Percentiles rank a stretch among this genome's conserved stretches.
phyloP scores from a whole-genome alignment of 2,888 invertebrate species.

The Oscheius sp. region DNA sequence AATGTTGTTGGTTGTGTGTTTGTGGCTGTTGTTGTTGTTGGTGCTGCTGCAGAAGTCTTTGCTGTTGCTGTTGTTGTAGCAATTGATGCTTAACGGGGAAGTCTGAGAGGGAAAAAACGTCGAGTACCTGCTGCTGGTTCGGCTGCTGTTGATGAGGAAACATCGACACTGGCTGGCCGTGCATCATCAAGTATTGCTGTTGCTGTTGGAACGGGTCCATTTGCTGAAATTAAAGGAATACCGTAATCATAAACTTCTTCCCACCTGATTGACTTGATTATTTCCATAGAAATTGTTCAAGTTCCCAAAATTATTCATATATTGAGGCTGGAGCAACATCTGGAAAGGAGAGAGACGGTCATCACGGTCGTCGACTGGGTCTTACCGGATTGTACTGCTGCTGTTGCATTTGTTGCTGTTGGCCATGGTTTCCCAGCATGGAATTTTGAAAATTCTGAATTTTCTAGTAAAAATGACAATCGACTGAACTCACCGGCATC shows the following conservation, averaged over 20 bases:
- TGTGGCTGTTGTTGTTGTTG: constrained; percentile 6
- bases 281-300: constrained; percentile 25
- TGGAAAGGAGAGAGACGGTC: background rate
- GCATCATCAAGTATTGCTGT: constrained; percentile 32
- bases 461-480: background rate
- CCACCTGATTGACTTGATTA: constrained; percentile 20
- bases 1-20: background rate
- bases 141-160: constrained; percentile 25
- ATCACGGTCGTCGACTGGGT: background rate
- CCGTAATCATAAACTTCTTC: background rate
- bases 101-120: background rate
- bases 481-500: constrained; percentile 28
- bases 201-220: constrained; percentile 38
- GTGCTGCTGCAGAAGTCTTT: constrained; percentile 16
- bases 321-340: constrained; percentile 36
- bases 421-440: constrained; percentile 16
- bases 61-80: constrained; percentile 37
- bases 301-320: constrained; percentile 30
- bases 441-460: constrained; percentile 34
- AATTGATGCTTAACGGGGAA: constrained; percentile 38
- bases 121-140: constrained; percentile 35
- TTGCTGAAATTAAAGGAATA: background rate
- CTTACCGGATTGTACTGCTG: constrained; percentile 29
- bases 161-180: constrained; percentile 34
- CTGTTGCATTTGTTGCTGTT: constrained; percentile 26